Evolutionary conservation across 1,140 invertebrate species (phyloP), one percentile per base, ranked within the genome.

Genomic region (Tyrophagus putrescentiae): DNA sequence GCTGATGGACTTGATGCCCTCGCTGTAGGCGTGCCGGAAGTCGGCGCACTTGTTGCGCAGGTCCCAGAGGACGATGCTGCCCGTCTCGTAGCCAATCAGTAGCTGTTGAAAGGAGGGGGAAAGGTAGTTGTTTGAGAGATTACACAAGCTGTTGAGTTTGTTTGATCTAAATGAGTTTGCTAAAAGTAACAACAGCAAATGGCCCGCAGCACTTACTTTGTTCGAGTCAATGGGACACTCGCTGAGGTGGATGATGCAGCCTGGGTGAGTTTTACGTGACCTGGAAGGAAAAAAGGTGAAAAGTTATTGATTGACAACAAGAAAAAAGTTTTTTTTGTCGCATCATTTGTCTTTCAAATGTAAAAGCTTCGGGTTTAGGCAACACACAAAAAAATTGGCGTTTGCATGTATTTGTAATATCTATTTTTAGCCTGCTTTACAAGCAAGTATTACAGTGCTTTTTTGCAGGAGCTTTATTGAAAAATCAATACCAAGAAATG

Each of bases 11-110:
- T 82, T 80, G 54, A 96, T 76, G 23, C 45, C 33, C 69, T 76
- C 74, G 42, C 69, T 64, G 66, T 70, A 79, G 73, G 88, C 80
- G 74, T 80, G 87, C 69, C 89, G 79, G 69, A 83, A 79, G 66
- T 96, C 91, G 16, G 85, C 87, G 57, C 70, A 72, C 71, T 83
- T 83, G 58, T 76, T 82, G 65, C 83, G 82, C 64, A 99, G 77
- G 76, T 98, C 93, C 95, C 95, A 99, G 58, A 96, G 76, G 23
- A 92, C 90, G 66, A 98, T 80, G 70, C 86, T 82, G 29, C 96
- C 95, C 64, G 82, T 82, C 75, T 98, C 92, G 77, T 86, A 99
- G 60, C 88, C 94, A 73, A 99, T 93, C 69, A 98, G 77, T 68
- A 99, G 78, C 91, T 96, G 76, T 42, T n/a, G 13, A 13, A 16